These are phyloP conservation scores for Eumaeus atala DNA, from an alignment of 1,140 invertebrate genomes.

Conservation along the genomic window DNA sequence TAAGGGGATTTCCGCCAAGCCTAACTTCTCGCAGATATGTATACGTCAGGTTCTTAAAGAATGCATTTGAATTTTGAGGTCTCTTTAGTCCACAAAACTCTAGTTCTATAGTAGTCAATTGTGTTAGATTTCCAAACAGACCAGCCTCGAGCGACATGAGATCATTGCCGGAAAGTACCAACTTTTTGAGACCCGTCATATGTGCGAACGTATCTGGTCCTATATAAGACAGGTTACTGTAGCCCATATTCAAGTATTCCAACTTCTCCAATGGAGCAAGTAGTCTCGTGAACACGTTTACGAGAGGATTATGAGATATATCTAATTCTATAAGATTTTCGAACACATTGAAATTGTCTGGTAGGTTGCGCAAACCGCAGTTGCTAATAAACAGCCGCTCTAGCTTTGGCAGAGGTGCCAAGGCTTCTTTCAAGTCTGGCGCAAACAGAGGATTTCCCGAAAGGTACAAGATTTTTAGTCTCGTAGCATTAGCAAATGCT, in stretches of 20 bases:
- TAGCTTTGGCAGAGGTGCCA: constrained; percentile 78
- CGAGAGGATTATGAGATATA: constrained; percentile 81
- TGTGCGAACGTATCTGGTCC: constrained; percentile 80
- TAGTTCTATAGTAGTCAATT: constrained; percentile 79
- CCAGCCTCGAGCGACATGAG: constrained; percentile 80
- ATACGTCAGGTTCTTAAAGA: constrained; percentile 79
- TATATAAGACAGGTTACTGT: constrained; percentile 80
- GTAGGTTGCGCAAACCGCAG: constrained; percentile 77
- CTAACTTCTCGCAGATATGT: constrained; percentile 81
- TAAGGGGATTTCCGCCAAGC: constrained; percentile 80
- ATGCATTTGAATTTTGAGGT: constrained; percentile 78
- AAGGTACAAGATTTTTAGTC: constrained; percentile 78
- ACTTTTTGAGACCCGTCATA: constrained; percentile 79
- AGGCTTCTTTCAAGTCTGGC: constrained; percentile 78
- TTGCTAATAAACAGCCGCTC: constrained; percentile 80
- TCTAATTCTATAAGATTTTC: constrained; percentile 79
- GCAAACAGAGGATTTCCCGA: constrained; percentile 81
- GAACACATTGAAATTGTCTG: constrained; percentile 80
- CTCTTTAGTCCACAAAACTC: constrained; percentile 80
- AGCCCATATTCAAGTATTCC: constrained; percentile 83
- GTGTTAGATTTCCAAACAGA: constrained; percentile 80
- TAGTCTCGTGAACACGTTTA: constrained; percentile 80
- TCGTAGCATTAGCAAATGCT: constrained; percentile 80
- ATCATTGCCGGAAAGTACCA: constrained; percentile 81
- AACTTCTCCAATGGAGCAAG: constrained; percentile 79